Evolutionary conservation across 2,888 invertebrate genomes (phyloP).

Genomic region (Nomada hirtipes): DNA sequence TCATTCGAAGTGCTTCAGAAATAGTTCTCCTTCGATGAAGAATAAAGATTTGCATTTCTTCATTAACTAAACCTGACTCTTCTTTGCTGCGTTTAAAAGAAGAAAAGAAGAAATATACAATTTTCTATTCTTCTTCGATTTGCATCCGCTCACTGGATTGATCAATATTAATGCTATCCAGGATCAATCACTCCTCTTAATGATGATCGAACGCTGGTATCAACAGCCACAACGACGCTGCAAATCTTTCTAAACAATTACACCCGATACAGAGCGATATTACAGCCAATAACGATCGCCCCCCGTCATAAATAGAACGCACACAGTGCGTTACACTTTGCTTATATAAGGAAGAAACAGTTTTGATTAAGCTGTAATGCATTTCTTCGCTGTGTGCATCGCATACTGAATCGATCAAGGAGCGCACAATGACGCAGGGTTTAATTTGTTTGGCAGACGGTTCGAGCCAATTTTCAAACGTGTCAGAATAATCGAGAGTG

Average conservation of each 20-base stretch:
- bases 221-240: conserved; percentile 35
- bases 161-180: conserved; percentile 61
- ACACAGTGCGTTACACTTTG: conserved; percentile 43
- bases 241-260: conserved; percentile 47
- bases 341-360: conserved; percentile 45
- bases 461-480: neutral
- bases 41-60: too few species aligned
- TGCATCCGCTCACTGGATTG: too few species aligned
- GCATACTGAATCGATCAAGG: conserved; percentile 4
- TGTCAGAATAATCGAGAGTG: neutral
- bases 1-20: too few species aligned
- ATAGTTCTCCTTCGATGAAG: too few species aligned
- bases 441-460: neutral
- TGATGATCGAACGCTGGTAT: conserved; percentile 47
- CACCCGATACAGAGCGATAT: conserved; percentile 25
- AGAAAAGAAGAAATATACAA: too few species aligned
- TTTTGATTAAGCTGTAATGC: neutral
- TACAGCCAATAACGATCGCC: conserved; percentile 32
- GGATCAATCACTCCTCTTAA: conserved; percentile 56
- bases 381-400: neutral
- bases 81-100: too few species aligned
- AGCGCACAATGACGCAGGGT: neutral
- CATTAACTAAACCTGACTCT: too few species aligned
- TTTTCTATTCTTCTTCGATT: too few species aligned
- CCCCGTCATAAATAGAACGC: neutral